A percentile compares a stretch with the other conserved stretches of the same genome.
Conservation (phyloP, 2,888 invertebrate species). For the Drosophila atripex region DNA sequence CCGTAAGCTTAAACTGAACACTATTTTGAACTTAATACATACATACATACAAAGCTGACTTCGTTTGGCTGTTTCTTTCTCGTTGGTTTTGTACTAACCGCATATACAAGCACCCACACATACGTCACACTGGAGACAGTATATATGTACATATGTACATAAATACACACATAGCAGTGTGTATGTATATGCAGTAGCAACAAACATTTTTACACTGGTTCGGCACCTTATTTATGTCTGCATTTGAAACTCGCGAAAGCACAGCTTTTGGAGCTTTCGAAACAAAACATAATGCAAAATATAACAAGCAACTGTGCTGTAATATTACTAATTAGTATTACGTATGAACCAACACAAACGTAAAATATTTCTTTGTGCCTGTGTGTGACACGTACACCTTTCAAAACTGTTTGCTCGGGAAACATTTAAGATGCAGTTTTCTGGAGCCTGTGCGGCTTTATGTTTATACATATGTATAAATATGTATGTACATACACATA, state of each 20-base stretch:
- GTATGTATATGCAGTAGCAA: constrained; percentile 21
- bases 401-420: constrained; percentile 59
- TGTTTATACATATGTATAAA: constrained; percentile 16
- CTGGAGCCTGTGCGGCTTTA: neutral
- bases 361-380: constrained; percentile 13
- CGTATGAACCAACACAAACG: constrained; percentile 48
- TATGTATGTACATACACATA: too few relatives aligned
- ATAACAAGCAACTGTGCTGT: constrained; percentile 76
- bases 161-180: constrained; percentile 6
- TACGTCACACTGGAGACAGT: constrained; percentile 3
- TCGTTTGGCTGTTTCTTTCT: constrained; percentile 46
- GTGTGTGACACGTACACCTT: constrained; percentile 30
- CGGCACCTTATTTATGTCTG: constrained; percentile 20
- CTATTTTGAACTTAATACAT: constrained; percentile 75
- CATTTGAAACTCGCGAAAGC: constrained; percentile 64
- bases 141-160: too few relatives aligned
- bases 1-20: constrained; percentile 76
- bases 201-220: constrained; percentile 23
- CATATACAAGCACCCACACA: constrained; percentile 33
- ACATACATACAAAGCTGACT: constrained; percentile 20
- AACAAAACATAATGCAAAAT: constrained; percentile 75
- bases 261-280: constrained; percentile 73
- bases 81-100: constrained; percentile 52
- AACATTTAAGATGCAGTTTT: constrained; percentile 31
- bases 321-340: constrained; percentile 76